Evolutionary conservation across 2,888 invertebrate genomes (phyloP), one percentile per base, ranked within the genome.

Genomic region (Liposcelis brunnea): DNA sequence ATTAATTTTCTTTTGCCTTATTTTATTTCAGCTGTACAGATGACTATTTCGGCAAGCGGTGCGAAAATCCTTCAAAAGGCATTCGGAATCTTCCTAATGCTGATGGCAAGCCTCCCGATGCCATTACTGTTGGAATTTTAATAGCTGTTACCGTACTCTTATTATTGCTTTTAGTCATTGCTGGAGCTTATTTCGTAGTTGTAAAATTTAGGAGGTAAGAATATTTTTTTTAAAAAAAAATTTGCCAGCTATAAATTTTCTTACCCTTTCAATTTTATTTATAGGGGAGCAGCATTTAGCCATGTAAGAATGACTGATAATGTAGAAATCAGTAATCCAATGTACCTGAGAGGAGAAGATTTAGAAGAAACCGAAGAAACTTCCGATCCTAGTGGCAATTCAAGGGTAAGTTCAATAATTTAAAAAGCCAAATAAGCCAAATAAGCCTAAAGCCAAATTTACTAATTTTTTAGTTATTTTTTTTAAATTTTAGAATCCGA

Each of bases 281-380:
- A 2, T 58, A 76, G 76, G 55, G 71, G 75, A 2, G 67, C 69
- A 52, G 72, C 77, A 43, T 85, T 85, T 60, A 75, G 76, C 53
- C 86, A 86, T 66, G 77, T 80, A 49, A 71, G 85, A 10, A 74
- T 86, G 56, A 72, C 82, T 48, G 85, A 86, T 64, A 84, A 82
- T 63, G 81, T 86, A 58, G 86, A 84, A 69, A 81, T 82, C 57
- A 77, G 68, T 58, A 87, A 87, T 69, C 86, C 86, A 21, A 85
- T 86, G 77, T 87, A 84, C 64, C 72, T 83, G 55, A 71, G 71
- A 46, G 80, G 77, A 48, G 78, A 77, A 56, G 70, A 71, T 50
- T 82, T 82, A 51, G 72, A 75, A 53, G 74, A 74, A 49, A 74
- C 74, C 16, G 73, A 73, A 51, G 69, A 69, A 55, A 52, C 60